Evolutionary conservation across 2,113 vertebrate genomes (phyloP).

Genomic region (Clarias batrachus): DNA sequence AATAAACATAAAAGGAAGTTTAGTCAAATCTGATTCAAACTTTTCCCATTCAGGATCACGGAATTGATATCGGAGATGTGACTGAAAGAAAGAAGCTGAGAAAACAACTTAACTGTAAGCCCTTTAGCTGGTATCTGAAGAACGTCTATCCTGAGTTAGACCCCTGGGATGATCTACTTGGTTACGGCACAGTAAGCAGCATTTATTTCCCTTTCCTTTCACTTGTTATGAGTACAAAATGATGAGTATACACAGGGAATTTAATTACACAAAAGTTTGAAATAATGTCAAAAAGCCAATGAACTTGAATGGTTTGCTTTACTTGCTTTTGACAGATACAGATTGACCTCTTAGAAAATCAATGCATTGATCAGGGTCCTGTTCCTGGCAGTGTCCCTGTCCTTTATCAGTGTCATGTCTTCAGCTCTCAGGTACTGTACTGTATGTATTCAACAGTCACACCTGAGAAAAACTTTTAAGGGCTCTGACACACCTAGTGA

Average conservation of each 20-base stretch:
- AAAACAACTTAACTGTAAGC: slow-evolving; percentile 87
- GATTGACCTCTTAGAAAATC: slow-evolving; percentile 45
- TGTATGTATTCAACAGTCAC: background rate
- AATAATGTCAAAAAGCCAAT: background rate
- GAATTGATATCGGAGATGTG: slow-evolving; percentile 90
- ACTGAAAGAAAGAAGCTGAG: slow-evolving; percentile 84
- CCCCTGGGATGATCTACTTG: slow-evolving; percentile 46
- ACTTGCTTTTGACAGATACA: slow-evolving; percentile 51
- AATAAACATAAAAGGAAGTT: background rate
- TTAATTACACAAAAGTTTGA: background rate
- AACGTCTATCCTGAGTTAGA: slow-evolving; percentile 85
- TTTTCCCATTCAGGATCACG: slow-evolving; percentile 76
- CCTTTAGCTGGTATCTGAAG: slow-evolving; percentile 93
- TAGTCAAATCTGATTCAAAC: background rate
- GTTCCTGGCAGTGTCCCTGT: slow-evolving; percentile 63
- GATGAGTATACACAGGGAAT: background rate
- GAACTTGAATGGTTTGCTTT: background rate
- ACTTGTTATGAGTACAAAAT: background rate
- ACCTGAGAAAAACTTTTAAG: background rate
- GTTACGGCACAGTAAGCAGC: slow-evolving; percentile 59
- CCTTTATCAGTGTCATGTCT: slow-evolving; percentile 58
- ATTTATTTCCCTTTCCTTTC: background rate
- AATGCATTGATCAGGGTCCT: slow-evolving; percentile 69
- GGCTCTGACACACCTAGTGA: background rate
- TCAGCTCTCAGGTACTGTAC: slow-evolving; percentile 18